These are phyloP conservation scores for Phymatocera aterrima DNA, from an alignment of 2,888 invertebrate species.

Conservation along the genomic window DNA sequence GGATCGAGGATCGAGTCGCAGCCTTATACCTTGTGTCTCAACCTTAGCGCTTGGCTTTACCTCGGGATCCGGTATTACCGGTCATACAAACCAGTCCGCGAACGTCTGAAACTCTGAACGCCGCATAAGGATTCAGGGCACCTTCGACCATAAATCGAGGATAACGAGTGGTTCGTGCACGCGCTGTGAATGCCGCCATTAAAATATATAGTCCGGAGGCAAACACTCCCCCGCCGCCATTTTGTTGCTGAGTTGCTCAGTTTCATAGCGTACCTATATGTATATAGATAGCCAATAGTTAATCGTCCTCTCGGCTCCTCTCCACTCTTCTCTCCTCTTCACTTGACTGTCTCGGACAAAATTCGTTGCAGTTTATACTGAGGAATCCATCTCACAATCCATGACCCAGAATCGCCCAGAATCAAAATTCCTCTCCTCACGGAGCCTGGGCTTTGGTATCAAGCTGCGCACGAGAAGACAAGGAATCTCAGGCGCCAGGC, in stretches of 20 bases:
- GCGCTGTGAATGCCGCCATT: slow-evolving; percentile 62
- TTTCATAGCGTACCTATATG: too few species aligned
- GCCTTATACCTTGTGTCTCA: background rate
- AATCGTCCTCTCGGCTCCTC: too few species aligned
- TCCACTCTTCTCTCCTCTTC: too few species aligned
- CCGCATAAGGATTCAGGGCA: slow-evolving; percentile 67
- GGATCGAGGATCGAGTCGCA: too few species aligned
- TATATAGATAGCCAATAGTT: too few species aligned
- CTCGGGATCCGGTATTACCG: slow-evolving; percentile 30
- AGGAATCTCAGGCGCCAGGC: slow-evolving; percentile 24
- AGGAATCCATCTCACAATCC: background rate
- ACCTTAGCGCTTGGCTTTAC: background rate
- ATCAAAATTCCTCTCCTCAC: background rate
- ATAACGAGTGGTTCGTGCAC: slow-evolving; percentile 64
- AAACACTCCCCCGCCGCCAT: slow-evolving; percentile 44
- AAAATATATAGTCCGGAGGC: slow-evolving; percentile 50
- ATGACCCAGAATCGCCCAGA: slow-evolving; percentile 20
- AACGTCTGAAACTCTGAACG: slow-evolving; percentile 49
- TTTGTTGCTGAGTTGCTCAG: background rate
- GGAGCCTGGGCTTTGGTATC: too few species aligned
- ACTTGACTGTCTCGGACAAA: too few species aligned
- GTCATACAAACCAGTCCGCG: slow-evolving; percentile 37
- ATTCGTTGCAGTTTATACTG: too few species aligned
- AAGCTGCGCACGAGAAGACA: background rate
- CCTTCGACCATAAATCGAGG: slow-evolving; percentile 64